Base-by-base conservation (phyloP, 2,888 invertebrate genomes). In the Pristionchus fissidentatus region DNA sequence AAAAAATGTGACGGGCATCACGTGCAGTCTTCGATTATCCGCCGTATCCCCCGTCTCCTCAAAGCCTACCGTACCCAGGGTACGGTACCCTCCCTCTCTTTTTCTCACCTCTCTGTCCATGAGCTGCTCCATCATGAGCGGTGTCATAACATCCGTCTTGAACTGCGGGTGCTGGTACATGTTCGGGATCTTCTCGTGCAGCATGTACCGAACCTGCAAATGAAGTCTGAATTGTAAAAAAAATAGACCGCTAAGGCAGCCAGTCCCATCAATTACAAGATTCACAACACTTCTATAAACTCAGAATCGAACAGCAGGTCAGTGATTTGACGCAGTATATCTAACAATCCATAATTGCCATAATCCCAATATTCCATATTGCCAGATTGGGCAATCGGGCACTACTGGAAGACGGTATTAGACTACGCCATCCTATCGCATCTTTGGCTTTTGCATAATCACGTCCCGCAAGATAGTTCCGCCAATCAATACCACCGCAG, bases 111-210 rank as follows among this genome's bases (percentile, higher is more conserved):
- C 89, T 35, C 90, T 84, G 79, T 92, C 91, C 84, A 92, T 79
- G 43, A 91, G 83, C 10, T 86, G 84, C 7, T 92, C 91, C 88
- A 91, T 90, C 87, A 90, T 89, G 60, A 91, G 85, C n/a, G 91
- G 91, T 22, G 98, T 98, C 96, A 99, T 97, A 29, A 99, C 99
- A 92, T 99, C 99, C 15, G 98, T 97, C 88, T 97, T 95, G 93
- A 99, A 99, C 95, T 97, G 94, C 38, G 99, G 98, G 94, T 99
- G 98, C 88, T 97, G 94, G 92, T 98, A 98, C 29, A 98, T 97
- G 94, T 98, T 98, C 85, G 97, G 95, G 91, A 99, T 98, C 93
- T 97, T 97, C 84, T 98, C 97, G 92, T 98, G 97, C 86, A 99
- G 94, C 92, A 99, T 94, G 92, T 96, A 96, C 75, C 97, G 95